These are phyloP conservation scores for Colossoma macropomum DNA, from an alignment of 2,113 vertebrate species.

Conservation along the genomic window DNA sequence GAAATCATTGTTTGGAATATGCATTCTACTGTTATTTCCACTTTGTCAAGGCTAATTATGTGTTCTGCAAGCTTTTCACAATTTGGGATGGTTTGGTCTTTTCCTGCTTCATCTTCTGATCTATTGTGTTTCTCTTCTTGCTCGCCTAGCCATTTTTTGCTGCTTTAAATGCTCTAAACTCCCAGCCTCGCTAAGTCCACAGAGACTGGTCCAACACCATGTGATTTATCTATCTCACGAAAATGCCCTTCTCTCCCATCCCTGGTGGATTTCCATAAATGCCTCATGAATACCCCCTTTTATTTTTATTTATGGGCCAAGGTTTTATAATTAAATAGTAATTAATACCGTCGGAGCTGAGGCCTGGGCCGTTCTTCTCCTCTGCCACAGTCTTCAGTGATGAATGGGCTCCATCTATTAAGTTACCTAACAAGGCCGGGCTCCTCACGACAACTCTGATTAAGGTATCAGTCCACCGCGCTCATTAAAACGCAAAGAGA, in stretches of 20 bases:
- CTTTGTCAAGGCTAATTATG: background rate
- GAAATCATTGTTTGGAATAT: constrained; percentile 7
- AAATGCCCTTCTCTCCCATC: constrained; percentile 59
- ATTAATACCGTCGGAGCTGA: constrained; percentile 85
- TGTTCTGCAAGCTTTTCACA: background rate
- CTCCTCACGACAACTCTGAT: constrained; percentile 82
- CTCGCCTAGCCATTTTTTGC: background rate
- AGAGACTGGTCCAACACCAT: constrained; percentile 40
- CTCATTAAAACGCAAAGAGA: constrained; percentile 72
- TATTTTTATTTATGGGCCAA: constrained; percentile 85
- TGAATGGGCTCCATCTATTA: constrained; percentile 87
- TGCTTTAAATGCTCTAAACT: constrained; percentile 44
- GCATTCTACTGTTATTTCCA: constrained; percentile 27
- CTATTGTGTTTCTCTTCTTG: constrained; percentile 11
- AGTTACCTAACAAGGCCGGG: constrained; percentile 81
- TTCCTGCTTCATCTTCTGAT: constrained; percentile 3
- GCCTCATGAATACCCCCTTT: constrained; percentile 71
- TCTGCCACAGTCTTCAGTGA: constrained; percentile 75
- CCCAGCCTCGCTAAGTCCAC: background rate
- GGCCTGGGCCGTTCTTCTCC: constrained; percentile 61
- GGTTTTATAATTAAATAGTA: constrained; percentile 90
- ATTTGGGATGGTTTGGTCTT: background rate
- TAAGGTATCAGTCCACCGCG: constrained; percentile 80
- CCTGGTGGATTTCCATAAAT: constrained; percentile 75
- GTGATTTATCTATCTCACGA: constrained; percentile 56